These are phyloP conservation scores for Leucopsar rothschildi DNA, from an alignment of 2,113 vertebrate species.

Conservation along the genomic window DNA sequence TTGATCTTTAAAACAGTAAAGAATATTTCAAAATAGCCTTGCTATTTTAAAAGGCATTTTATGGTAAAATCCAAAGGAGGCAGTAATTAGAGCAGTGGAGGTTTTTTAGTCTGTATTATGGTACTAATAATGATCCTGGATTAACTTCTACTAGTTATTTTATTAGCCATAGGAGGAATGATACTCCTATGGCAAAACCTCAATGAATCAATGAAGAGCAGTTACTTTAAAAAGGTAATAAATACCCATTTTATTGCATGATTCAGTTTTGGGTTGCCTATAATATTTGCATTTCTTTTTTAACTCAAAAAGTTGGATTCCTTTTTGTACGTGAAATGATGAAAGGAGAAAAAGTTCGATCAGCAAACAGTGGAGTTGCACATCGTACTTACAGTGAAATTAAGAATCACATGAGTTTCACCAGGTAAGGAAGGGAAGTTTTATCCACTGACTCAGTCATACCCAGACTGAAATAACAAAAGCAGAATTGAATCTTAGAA, in stretches of 20 bases:
- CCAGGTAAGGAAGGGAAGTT: not conserved
- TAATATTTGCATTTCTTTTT: not conserved
- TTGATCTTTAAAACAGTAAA: not conserved
- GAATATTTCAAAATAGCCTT: not conserved
- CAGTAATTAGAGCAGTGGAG: not conserved
- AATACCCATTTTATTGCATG: slow-evolving; percentile 2
- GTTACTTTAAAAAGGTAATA: not conserved
- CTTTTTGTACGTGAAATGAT: not conserved
- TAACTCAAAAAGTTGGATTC: not conserved
- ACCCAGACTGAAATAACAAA: not conserved
- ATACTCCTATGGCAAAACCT: not conserved
- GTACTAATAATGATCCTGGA: not conserved
- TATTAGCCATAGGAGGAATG: not conserved
- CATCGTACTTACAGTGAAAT: not conserved
- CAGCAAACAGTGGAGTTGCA: not conserved
- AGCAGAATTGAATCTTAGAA: not conserved
- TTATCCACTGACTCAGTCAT: not conserved
- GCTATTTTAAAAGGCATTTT: not conserved
- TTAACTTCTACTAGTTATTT: not conserved
- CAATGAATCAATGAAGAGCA: not conserved
- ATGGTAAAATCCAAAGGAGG: not conserved
- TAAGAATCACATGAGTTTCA: not conserved
- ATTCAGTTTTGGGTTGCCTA: not conserved
- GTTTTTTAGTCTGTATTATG: not conserved
- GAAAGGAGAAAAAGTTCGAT: not conserved